A percentile compares a stretch with the other conserved stretches of the same genome.
Evolutionary conservation across 2,797 vertebrate genomes (phyloP).

Genomic region (Amblyopsis hoosieri): DNA sequence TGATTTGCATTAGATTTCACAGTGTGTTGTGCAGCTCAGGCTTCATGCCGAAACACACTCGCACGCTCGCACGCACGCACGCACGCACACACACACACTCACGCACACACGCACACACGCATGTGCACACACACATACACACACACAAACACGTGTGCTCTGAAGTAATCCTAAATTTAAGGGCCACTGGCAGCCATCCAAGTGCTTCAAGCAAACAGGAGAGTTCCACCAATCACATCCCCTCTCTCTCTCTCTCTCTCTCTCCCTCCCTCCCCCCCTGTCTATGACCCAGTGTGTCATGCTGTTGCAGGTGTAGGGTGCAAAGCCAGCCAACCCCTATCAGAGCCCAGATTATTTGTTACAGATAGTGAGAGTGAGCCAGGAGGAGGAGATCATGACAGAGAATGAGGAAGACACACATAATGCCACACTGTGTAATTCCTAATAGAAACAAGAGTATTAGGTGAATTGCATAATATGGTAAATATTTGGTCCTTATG

Average conservation of each 20-base stretch:
- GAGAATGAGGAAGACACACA: background rate
- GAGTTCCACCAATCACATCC: slow-evolving; percentile 23
- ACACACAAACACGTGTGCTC: slow-evolving; percentile 3
- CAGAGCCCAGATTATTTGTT: slow-evolving; percentile 44
- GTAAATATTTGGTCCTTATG: no score
- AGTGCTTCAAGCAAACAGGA: slow-evolving; percentile 37
- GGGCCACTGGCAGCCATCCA: slow-evolving; percentile 49
- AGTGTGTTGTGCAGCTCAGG: background rate
- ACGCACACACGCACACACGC: background rate
- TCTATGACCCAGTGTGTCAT: no score
- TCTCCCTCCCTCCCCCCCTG: background rate
- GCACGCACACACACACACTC: slow-evolving; percentile 8
- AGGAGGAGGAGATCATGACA: slow-evolving; percentile 23
- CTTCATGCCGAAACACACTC: background rate
- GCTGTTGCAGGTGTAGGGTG: slow-evolving; percentile 36
- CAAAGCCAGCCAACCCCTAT: slow-evolving; percentile 41
- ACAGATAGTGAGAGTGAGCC: slow-evolving; percentile 33
- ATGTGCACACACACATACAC: background rate
- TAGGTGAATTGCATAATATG: no score
- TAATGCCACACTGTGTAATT: background rate
- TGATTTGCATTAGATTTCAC: background rate
- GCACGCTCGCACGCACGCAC: background rate
- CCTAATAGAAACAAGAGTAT: slow-evolving; percentile 2
- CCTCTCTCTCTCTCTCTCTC: slow-evolving; percentile 3
- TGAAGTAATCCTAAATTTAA: slow-evolving; percentile 44